These are phyloP conservation scores for Dreissena polymorpha DNA, from an alignment of 1,140 invertebrate genomes.

Conservation along the genomic window DNA sequence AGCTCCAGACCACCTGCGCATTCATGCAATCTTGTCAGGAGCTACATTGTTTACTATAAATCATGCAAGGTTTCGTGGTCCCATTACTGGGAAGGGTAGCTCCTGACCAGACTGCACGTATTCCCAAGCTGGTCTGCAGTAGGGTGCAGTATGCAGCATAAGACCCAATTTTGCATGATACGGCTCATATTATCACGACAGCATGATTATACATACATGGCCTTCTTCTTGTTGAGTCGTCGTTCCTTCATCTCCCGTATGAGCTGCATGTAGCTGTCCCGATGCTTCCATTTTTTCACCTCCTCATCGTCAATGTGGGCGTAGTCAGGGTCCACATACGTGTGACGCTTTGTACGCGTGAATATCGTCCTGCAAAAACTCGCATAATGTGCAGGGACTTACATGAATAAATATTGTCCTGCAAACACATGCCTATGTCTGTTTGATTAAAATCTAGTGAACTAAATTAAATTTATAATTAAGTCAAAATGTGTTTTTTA, in stretches of 20 bases:
- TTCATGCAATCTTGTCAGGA: no score
- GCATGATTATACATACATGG: slow-evolving; percentile 58
- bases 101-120: no score
- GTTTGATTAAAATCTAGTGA: neutral
- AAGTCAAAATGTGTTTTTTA: no score
- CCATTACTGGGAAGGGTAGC: no score
- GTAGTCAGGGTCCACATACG: slow-evolving; percentile 79
- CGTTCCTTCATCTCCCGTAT: slow-evolving; percentile 71
- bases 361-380: slow-evolving; percentile 76
- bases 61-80: no score
- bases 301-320: slow-evolving; percentile 74
- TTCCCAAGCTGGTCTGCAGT: no score
- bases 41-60: no score
- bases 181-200: no score
- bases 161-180: no score
- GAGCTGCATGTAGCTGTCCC: slow-evolving; percentile 69
- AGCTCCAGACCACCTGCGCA: no score
- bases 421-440: neutral
- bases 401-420: neutral
- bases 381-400: neutral
- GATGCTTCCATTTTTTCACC: slow-evolving; percentile 64
- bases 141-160: no score
- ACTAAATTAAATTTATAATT: neutral
- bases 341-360: slow-evolving; percentile 72
- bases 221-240: slow-evolving; percentile 66